Evolutionary conservation across 2,888 invertebrate genomes (phyloP), one percentile per base, ranked within the genome.

Genomic region (Perithous albicinctus): DNA sequence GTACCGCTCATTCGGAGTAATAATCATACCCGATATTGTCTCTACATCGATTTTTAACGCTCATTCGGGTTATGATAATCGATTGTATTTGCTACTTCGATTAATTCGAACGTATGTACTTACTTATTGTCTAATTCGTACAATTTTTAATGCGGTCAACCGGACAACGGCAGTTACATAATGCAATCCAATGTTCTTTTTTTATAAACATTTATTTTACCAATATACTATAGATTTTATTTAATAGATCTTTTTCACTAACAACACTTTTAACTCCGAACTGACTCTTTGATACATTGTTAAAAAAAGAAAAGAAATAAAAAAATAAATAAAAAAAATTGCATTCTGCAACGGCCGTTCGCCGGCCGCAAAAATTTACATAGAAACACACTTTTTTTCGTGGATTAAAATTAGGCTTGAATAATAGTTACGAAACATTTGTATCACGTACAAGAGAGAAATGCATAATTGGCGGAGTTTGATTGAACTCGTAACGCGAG

Each of bases 61-160:
- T 26, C 43, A 78, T 78, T 64, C n/a, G n/a, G 64, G 51, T 61
- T 72, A 32, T 64, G 41, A 51, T 63, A 15, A 70, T 75, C 70
- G 81, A 78, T 74, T 76, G 23, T 61, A 73, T 73, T 80, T 72
- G 75, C 59, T 63, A 73, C 32, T 75, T 82, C 59, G 74, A 75
- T 82, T 12, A n/a, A 69, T 59, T 78, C 73, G 73, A 82, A 66
- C 43, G 43, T 59, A 51, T 82, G 76, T 77, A 81, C 81, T 82
- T 82, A 78, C 75, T 78, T 75, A 73, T 61, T 59, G 74, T 70
- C 48, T 35, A 43, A 82, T 75, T 66, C 74, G 78, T 82, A 78
- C 67, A 67, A 78, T 66, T 75, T 78, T 35, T 26, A 70, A 75
- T 29, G 59, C 73, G n/a, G n/a, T 35, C 20, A 20, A 64, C n/a